Evolutionary conservation across 2,797 vertebrate genomes (phyloP).

Genomic region (Eospalax fontanierii): DNA sequence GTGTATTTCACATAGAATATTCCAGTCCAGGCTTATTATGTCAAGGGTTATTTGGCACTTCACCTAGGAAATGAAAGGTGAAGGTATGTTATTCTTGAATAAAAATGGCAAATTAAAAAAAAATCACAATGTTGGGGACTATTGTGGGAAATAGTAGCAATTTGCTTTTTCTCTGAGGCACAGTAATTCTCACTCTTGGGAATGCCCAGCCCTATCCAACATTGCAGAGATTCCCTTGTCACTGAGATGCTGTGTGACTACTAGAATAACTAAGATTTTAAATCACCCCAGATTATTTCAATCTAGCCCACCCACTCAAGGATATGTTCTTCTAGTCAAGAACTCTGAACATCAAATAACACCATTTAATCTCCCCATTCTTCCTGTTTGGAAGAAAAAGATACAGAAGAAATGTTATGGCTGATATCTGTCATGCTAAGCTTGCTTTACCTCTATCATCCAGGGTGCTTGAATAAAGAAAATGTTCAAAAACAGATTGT

Average conservation of each 20-base stretch:
- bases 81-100: background rate
- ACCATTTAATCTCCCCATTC: background rate
- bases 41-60: slow-evolving; percentile 12
- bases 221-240: background rate
- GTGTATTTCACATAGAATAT: too few species aligned
- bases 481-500: slow-evolving; percentile 11
- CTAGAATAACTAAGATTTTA: background rate
- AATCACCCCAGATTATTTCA: background rate
- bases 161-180: slow-evolving; percentile 4
- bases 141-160: background rate
- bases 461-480: slow-evolving; percentile 25
- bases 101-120: slow-evolving; percentile 56
- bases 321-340: background rate
- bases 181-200: background rate
- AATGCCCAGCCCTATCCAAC: background rate
- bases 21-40: too few species aligned
- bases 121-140: background rate
- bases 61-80: slow-evolving; percentile 46
- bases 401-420: background rate
- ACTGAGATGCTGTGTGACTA: background rate
- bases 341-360: slow-evolving; percentile 22
- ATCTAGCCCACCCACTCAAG: background rate
- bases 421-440: background rate
- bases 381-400: slow-evolving; percentile 28
- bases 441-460: background rate